phyloP scores from a whole-genome alignment of 2,113 vertebrate species.

The Siniperca chuatsi region DNA sequence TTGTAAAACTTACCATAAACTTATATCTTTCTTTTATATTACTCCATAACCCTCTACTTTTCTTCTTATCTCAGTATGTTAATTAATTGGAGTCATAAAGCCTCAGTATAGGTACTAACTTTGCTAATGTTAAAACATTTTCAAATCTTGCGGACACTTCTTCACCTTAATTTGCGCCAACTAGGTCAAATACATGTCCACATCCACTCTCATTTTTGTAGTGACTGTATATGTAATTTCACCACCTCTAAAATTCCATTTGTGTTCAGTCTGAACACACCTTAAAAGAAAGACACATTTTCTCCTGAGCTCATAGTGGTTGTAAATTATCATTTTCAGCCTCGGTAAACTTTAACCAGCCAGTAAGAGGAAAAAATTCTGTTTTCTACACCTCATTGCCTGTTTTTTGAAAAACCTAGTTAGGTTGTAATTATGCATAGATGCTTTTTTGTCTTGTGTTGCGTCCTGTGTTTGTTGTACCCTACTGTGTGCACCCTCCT shows the following conservation, averaged over 20 bases:
- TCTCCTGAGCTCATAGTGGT: not conserved
- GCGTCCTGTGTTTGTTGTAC: constrained; percentile 36
- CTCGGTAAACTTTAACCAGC: not conserved
- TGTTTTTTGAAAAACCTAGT: not conserved
- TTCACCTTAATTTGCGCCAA: not conserved
- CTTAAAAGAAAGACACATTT: not conserved
- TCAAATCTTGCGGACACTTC: not conserved
- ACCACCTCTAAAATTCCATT: not conserved
- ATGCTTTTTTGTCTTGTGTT: constrained; percentile 15
- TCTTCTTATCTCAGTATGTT: not conserved
- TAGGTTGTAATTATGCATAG: not conserved
- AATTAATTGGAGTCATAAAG: too few relatives aligned
- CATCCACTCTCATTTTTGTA: not conserved
- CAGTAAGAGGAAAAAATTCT: not conserved
- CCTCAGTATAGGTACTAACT: not conserved
- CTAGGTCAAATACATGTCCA: not conserved
- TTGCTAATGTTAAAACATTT: not conserved
- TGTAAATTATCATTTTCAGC: not conserved
- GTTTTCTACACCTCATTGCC: not conserved
- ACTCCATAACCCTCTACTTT: not conserved
- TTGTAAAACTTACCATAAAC: too few relatives aligned
- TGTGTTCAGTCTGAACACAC: not conserved
- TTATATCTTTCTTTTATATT: not conserved
- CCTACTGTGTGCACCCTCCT: constrained; percentile 35
- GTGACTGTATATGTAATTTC: not conserved